Conservation (phyloP, 2,113 vertebrate genomes). For the Uropsilus gracilis region DNA sequence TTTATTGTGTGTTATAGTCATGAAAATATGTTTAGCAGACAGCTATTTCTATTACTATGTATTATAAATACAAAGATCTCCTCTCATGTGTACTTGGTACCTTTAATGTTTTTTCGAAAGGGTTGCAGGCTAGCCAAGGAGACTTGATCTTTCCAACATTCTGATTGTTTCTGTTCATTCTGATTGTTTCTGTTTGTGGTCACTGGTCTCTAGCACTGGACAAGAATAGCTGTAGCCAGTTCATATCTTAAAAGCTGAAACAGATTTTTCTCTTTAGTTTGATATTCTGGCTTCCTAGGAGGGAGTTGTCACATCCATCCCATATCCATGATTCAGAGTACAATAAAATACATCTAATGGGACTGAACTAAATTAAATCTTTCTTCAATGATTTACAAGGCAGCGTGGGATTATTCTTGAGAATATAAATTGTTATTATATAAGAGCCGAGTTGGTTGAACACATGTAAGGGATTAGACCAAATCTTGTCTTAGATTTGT, state of each 20-base stretch:
- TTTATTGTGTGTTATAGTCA: background rate
- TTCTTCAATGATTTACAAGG: constrained; percentile 57
- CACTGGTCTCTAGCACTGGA: background rate
- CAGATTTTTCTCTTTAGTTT: constrained; percentile 24
- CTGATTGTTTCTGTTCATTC: background rate
- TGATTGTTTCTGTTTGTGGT: background rate
- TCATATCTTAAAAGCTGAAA: background rate
- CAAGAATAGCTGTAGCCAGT: background rate
- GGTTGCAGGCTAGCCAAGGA: background rate
- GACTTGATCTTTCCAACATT: background rate
- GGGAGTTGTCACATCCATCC: constrained; percentile 51
- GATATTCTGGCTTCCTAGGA: constrained; percentile 38
- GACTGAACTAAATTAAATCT: constrained; percentile 64
- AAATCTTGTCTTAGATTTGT: constrained; percentile 33
- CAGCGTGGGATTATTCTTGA: constrained; percentile 58
- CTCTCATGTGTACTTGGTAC: background rate
- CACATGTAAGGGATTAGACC: constrained; percentile 35
- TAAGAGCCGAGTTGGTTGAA: background rate
- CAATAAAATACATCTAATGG: constrained; percentile 69
- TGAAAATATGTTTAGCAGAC: background rate
- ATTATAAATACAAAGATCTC: background rate
- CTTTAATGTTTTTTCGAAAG: background rate
- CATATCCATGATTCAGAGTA: constrained; percentile 68
- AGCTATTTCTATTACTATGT: background rate
- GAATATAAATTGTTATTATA: constrained; percentile 67